Evolutionary conservation across 2,797 vertebrate species (phyloP).

Genomic region (Amazonetta brasiliensis): DNA sequence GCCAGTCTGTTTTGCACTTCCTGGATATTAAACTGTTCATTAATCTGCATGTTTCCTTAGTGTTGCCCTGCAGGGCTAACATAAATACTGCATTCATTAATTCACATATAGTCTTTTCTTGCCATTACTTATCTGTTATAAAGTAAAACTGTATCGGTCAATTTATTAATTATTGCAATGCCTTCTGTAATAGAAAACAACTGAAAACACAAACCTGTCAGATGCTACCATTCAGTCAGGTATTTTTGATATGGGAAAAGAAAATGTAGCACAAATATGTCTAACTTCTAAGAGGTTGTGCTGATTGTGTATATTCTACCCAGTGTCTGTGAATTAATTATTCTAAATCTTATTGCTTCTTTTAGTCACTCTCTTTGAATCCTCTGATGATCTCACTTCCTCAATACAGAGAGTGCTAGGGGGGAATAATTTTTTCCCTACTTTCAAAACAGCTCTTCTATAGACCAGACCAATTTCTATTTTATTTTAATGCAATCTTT

Average conservation of each 20-base stretch:
- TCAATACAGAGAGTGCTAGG: not conserved
- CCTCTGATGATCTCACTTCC: not conserved
- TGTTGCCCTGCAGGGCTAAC: not conserved
- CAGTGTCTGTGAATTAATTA: not conserved
- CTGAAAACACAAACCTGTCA: not conserved
- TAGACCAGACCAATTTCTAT: not conserved
- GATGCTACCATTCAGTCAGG: not conserved
- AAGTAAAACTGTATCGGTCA: not conserved
- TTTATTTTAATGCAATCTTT: not conserved
- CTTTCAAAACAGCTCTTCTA: constrained; percentile 1
- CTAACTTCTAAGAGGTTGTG: not conserved
- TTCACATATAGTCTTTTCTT: not conserved
- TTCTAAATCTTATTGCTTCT: not conserved
- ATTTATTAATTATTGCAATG: not conserved
- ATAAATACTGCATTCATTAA: constrained; percentile 13
- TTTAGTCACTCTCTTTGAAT: not conserved
- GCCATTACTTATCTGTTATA: not conserved
- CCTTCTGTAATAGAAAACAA: constrained; percentile 28
- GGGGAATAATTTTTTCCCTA: not conserved
- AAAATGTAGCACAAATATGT: not conserved
- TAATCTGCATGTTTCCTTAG: not conserved
- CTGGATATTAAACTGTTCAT: not conserved
- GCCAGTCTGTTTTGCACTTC: constrained; percentile 22
- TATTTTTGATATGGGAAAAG: not conserved
- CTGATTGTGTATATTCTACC: not conserved